Conservation (phyloP, 2,888 invertebrate species). For the Mamestra brassicae region DNA sequence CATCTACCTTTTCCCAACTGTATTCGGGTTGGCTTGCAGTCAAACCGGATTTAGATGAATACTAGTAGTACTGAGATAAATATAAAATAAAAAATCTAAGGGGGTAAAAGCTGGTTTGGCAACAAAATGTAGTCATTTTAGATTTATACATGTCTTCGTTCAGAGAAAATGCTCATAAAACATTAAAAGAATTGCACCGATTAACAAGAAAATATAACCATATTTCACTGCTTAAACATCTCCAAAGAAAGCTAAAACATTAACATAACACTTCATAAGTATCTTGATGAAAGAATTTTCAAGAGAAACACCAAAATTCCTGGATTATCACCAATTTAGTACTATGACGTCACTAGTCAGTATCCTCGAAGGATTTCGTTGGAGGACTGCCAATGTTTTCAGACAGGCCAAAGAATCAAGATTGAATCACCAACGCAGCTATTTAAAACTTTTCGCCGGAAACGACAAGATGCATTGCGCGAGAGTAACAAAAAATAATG, state of each 20-base stretch:
- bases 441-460: constrained; percentile 60
- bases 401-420: constrained; percentile 58
- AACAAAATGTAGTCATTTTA: background rate
- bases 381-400: constrained; percentile 59
- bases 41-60: no score
- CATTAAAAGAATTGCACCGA: background rate
- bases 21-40: no score
- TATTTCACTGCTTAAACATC: constrained; percentile 12
- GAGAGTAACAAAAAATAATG: constrained; percentile 25
- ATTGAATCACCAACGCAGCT: constrained; percentile 62
- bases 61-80: no score
- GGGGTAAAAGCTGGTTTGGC: no score
- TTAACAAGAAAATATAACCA: constrained; percentile 11
- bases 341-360: constrained; percentile 54
- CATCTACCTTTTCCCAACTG: no score
- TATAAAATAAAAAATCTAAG: no score
- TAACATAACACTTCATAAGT: constrained; percentile 15
- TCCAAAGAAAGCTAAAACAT: constrained; percentile 12
- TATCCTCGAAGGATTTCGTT: constrained; percentile 63
- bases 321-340: constrained; percentile 48
- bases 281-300: constrained; percentile 8
- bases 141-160: background rate
- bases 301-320: constrained; percentile 10
- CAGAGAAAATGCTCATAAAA: background rate
- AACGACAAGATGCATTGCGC: constrained; percentile 51